phyloP scores from a whole-genome alignment of 1,140 invertebrate species.

The Microvelia longipes region DNA sequence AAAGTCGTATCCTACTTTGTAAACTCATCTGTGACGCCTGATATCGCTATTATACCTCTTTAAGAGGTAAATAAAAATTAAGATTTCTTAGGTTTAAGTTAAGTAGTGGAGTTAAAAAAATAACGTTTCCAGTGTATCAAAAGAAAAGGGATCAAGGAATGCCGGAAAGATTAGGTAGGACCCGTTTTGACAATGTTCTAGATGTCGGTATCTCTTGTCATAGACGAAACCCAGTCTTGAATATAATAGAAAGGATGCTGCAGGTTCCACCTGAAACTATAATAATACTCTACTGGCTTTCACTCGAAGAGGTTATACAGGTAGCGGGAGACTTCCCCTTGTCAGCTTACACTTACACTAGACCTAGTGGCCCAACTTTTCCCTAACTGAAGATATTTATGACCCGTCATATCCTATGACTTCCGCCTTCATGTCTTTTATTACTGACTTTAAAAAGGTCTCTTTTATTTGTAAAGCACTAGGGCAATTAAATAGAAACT shows the following conservation, averaged over 20 bases:
- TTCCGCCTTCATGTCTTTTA: background rate
- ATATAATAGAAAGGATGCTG: background rate
- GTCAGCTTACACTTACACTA: background rate
- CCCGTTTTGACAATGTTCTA: background rate
- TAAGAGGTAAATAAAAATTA: too few species aligned
- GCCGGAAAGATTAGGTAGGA: background rate
- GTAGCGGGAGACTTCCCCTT: background rate
- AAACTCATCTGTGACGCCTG: too few species aligned
- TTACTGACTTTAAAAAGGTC: background rate
- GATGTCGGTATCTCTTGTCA: background rate
- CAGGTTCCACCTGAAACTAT: background rate
- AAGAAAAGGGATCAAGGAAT: too few species aligned
- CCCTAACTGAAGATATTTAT: background rate
- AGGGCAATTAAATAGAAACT: too few species aligned
- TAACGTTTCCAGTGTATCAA: too few species aligned
- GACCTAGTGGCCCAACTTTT: background rate
- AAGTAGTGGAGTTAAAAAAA: too few species aligned
- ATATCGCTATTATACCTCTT: too few species aligned
- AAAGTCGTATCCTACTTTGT: too few species aligned
- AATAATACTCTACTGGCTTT: background rate
- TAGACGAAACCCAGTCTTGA: too few species aligned
- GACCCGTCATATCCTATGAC: background rate
- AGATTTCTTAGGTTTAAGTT: too few species aligned
- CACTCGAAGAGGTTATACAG: background rate
- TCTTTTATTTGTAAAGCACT: background rate